A percentile compares a stretch with the other conserved stretches of the same genome.
Conservation (phyloP, 1,140 invertebrate species). For the Lepidurus arcticus region DNA sequence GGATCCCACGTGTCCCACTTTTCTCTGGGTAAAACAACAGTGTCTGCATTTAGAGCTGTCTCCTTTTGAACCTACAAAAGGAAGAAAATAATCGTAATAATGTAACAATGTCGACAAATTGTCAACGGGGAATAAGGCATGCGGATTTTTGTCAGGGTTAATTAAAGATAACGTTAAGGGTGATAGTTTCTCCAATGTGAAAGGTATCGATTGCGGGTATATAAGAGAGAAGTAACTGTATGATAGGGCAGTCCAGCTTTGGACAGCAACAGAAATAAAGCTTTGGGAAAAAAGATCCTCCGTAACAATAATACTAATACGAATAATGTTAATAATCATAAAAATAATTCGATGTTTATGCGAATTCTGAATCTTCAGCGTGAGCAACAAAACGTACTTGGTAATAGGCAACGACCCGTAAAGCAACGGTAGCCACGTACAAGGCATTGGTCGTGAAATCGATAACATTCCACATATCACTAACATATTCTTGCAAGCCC, state of each 20-base stretch:
- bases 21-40: constrained; percentile 45
- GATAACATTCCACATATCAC: constrained; percentile 99
- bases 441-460: constrained; percentile 97
- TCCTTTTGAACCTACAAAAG: constrained; percentile 47
- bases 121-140: too few relatives aligned
- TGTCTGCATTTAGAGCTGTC: constrained; percentile 40
- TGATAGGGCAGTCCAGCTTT: too few relatives aligned
- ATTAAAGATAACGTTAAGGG: background rate
- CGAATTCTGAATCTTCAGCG: background rate
- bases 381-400: constrained; percentile 54
- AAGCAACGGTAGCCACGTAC: constrained; percentile 91
- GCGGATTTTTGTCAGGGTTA: too few relatives aligned
- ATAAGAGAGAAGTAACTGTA: too few relatives aligned
- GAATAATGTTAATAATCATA: background rate
- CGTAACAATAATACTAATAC: too few relatives aligned
- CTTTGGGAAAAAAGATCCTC: too few relatives aligned
- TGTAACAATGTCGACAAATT: too few relatives aligned
- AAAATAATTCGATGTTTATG: constrained; percentile 23
- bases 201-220: too few relatives aligned
- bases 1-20: constrained; percentile 60
- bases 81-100: background rate
- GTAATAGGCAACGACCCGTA: constrained; percentile 87
- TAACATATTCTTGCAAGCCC: constrained; percentile 88
- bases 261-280: too few relatives aligned
- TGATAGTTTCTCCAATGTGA: background rate